Conservation (phyloP, 30 jellyfish, hydroid and myxozoan species). For the Hydra vulgaris region DNA sequence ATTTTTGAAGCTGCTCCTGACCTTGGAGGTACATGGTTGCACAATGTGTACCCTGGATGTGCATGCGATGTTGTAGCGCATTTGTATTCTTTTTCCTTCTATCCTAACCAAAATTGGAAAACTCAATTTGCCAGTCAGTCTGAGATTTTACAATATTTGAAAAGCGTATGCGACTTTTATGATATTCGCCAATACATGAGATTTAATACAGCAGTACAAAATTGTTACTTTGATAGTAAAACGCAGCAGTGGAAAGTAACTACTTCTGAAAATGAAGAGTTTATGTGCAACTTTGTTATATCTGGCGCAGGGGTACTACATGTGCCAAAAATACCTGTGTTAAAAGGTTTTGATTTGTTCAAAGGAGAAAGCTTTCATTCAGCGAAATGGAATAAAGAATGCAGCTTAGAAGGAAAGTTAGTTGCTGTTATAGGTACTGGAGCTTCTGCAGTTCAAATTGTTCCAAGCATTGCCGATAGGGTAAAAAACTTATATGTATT, state of each 20-base stretch:
- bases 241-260: background rate
- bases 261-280: background rate
- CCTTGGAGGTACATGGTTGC: constrained; percentile 2
- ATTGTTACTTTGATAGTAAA: background rate
- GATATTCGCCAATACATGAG: constrained; percentile 5
- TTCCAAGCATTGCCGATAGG: background rate
- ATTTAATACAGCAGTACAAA: background rate
- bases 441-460: background rate
- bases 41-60: background rate
- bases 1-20: background rate
- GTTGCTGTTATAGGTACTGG: constrained; percentile 4
- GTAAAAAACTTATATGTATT: background rate
- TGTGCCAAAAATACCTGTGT: background rate
- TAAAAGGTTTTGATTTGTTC: background rate
- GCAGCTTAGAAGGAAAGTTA: background rate
- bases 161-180: background rate
- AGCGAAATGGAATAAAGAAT: background rate
- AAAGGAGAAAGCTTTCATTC: background rate
- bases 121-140: background rate
- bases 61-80: background rate
- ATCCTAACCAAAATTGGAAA: background rate
- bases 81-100: background rate
- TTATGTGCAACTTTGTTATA: background rate
- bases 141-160: background rate
- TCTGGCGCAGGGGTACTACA: background rate